Evolutionary conservation across 92 coral and sea anemone species (phyloP), one percentile per base, ranked within the genome.

Genomic region (Zoanthus sociatus): DNA sequence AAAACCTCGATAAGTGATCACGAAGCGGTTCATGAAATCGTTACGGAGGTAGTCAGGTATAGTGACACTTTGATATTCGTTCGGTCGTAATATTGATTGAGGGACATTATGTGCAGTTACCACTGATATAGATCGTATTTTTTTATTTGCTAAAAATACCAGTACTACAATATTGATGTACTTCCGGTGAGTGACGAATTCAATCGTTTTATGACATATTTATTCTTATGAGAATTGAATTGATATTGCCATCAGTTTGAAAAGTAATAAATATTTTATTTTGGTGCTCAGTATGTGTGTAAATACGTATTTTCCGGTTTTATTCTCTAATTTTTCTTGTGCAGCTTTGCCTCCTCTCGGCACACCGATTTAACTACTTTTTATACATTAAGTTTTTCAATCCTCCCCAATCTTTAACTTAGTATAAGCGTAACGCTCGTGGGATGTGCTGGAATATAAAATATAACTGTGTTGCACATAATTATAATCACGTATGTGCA

Each of bases 11-110:
- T 47, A 58, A 81, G 73, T 26, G 90, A 94, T 45, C 87, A 86
- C 30, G 94, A 89, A 54, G 95, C 92, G 17, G 88, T 94, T 55
- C 86, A 93, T 84, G 95, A 92, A 55, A 94, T 94, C 71, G 76
- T 94, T 10, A 69, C 94, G 12, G 95, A 94, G 54, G 91, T 94
- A 86, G 88, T 90, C 16, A 95, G 85, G 85, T 81, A 26, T 46
- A 3, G 42, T 37, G 12, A 6, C 4, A 50, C 10, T 1, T 1
- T 50, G 75, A 47, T 12, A 64, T 12, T 51, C 73, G 37, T 61
- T 44, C 16, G 5, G 21, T n/a, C 7, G 45, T 17, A 47, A 45
- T 73, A 87, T 94, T 58, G 86, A 90, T 95, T 14, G 14, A 55
- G 0, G 20, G 0, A 37, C 0, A n/a, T 46, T 45, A 44, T 47